phyloP scores from a whole-genome alignment of 2,113 vertebrate species.

The Falcunculus frontatus region DNA sequence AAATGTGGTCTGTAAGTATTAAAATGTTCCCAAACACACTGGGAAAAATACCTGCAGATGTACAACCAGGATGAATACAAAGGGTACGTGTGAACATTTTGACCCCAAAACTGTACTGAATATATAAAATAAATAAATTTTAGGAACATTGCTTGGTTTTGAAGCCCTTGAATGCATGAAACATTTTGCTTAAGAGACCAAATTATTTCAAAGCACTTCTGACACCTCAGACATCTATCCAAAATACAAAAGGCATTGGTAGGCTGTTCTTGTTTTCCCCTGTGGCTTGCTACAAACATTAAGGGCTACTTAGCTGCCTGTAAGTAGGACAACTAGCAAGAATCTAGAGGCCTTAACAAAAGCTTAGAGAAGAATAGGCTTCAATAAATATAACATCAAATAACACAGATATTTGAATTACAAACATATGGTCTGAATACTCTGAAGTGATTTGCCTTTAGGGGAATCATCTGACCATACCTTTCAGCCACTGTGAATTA shows the following conservation, averaged over 20 bases:
- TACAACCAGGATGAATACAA: not conserved
- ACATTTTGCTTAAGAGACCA: not conserved
- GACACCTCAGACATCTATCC: not conserved
- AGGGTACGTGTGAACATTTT: not conserved
- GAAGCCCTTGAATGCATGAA: not conserved
- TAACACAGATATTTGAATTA: not conserved
- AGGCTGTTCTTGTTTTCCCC: not conserved
- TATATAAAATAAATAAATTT: not conserved
- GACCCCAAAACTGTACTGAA: not conserved
- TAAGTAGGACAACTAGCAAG: not conserved
- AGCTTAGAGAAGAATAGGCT: not conserved
- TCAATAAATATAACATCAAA: not conserved
- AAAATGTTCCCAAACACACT: not conserved
- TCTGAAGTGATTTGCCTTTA: not conserved
- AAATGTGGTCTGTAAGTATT: not conserved
- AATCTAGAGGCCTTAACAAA: not conserved
- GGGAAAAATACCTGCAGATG: not conserved
- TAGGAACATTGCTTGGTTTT: not conserved
- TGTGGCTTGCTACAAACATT: not conserved
- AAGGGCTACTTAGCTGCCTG: not conserved
- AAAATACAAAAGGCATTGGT: not conserved
- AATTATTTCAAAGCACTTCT: conserved; percentile 16
- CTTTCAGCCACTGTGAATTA: not conserved
- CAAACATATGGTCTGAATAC: not conserved
- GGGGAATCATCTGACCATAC: not conserved